Evolutionary conservation across 2,888 invertebrate species (phyloP).

Genomic region (Lithodes maja): DNA sequence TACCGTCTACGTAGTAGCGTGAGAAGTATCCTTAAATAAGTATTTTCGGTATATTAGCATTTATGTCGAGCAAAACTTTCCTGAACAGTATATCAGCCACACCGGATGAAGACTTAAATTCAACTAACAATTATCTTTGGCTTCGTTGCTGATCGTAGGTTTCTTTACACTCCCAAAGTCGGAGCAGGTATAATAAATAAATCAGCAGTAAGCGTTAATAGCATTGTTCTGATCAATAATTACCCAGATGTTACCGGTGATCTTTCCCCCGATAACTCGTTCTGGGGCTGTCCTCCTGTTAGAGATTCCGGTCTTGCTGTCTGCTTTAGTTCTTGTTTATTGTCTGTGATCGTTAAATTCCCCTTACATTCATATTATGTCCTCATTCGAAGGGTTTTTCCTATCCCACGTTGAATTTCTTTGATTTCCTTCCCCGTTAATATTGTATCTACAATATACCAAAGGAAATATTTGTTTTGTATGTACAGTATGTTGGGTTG

Average conservation of each 20-base stretch:
- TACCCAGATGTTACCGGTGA: background rate
- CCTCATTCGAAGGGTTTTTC: background rate
- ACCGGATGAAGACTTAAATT: background rate
- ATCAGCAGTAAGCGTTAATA: background rate
- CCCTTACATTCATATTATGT: no score
- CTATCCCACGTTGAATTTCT: background rate
- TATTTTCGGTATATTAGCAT: no score
- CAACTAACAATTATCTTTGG: background rate
- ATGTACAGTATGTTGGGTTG: no score
- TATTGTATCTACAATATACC: no score
- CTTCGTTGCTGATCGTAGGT: background rate
- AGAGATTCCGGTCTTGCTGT: background rate
- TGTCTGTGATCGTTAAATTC: background rate
- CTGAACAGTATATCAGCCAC: background rate
- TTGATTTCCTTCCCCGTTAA: no score
- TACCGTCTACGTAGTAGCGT: no score
- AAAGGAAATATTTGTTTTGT: no score
- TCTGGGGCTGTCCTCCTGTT: no score
- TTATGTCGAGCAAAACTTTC: no score
- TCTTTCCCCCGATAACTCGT: background rate
- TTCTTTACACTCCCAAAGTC: background rate
- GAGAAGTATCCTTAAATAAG: no score
- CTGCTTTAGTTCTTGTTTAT: background rate
- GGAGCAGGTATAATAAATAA: background rate
- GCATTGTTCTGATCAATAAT: background rate